Evolutionary conservation across 1,140 invertebrate species (phyloP), one percentile per base, ranked within the genome.

Genomic region (Pseudoatta argentina): DNA sequence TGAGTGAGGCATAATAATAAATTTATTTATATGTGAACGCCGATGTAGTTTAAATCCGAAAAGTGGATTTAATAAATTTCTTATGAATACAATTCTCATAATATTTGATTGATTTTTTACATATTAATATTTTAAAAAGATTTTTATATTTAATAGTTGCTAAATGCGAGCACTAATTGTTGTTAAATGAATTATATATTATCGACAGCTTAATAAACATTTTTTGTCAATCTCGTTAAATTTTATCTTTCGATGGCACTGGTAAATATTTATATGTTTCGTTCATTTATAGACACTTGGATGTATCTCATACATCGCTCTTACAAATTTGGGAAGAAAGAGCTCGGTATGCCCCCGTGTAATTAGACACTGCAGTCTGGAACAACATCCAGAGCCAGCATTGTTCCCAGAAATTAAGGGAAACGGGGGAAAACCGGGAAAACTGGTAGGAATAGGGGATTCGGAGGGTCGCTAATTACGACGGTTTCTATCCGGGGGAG

Each of bases 311-410:
- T 61, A 48, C 6, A 85, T 57, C 10, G 8, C 44, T 0, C 55
- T 73, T 76, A 48, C 78, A 73, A 57, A 83, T 83, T 85, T 66
- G 30, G 39, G 34, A 83, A 75, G 81, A 66, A 69, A 73, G 53
- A 86, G 34, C 63, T 63, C 34, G 44, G 34, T 34, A 66, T 39
- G 39, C 59, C 67, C 83, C 24, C 48, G 87, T 93, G 94, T 95
- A 94, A 95, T 95, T 95, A 95, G 94, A 95, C 93, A 94, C 94
- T 95, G 91, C 91, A 91, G 88, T 79, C 91, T 94, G 93, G 93
- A 93, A 93, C 91, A 93, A 94, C 93, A 93, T 94, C 88, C 88
- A 92, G 72, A 75, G 24, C 59, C 64, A 81, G 81, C 87, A 94
- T 93, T 94, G 93, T 95, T 94, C 94, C 92, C 90, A 88, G 91